Conservation (phyloP, 2,113 vertebrate genomes). For the Neogale vison region DNA sequence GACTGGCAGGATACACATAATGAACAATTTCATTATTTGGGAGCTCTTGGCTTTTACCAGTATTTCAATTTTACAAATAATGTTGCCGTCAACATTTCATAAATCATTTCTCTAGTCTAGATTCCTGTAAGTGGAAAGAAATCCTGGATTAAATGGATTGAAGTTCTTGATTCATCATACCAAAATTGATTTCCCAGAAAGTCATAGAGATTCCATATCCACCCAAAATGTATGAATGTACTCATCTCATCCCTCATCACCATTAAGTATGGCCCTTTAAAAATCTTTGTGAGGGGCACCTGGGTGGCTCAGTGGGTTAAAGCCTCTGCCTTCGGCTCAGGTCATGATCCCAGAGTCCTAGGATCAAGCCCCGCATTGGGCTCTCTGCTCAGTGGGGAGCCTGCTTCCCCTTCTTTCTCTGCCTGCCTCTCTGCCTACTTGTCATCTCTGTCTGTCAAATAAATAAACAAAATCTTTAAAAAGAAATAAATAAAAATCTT, state of each 20-base stretch:
- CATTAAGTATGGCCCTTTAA: neutral
- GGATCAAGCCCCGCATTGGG: no score
- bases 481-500: neutral
- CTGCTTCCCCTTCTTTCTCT: no score
- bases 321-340: no score
- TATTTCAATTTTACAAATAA: constrained; percentile 46
- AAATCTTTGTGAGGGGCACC: neutral
- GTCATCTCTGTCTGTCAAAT: no score
- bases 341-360: no score
- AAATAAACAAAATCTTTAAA: no score
- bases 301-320: no score
- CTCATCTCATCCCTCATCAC: neutral
- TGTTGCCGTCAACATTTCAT: neutral
- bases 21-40: neutral
- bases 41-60: neutral
- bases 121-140: neutral
- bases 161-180: neutral
- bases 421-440: no score
- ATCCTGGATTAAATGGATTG: neutral
- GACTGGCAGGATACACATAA: neutral
- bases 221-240: neutral
- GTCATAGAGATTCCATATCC: neutral
- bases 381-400: no score
- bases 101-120: neutral
- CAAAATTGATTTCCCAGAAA: constrained; percentile 15